These are phyloP conservation scores for Oncorhynchus clarkii DNA, from an alignment of 2,113 vertebrate species.

Conservation along the genomic window DNA sequence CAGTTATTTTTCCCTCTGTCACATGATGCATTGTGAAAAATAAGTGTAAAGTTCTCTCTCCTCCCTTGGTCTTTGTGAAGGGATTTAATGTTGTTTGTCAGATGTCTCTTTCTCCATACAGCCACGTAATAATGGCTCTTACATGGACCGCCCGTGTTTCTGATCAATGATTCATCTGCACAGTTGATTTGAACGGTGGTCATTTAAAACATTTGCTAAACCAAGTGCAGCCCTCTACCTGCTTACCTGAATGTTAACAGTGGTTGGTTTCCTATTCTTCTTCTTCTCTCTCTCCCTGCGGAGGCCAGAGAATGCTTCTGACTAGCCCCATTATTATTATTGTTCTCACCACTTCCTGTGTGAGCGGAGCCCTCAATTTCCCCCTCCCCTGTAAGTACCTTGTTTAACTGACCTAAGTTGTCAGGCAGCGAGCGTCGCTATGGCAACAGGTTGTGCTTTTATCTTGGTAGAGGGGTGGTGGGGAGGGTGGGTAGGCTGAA, in stretches of 20 bases:
- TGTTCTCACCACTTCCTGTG: not conserved
- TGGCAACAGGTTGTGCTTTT: constrained; percentile 7
- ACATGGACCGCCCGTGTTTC: no score
- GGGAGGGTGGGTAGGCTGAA: no score
- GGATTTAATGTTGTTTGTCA: no score
- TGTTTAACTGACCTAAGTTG: constrained; percentile 1
- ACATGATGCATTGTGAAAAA: not conserved
- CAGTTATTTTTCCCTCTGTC: not conserved
- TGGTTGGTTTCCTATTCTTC: not conserved
- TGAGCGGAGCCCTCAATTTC: not conserved
- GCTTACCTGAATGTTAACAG: not conserved
- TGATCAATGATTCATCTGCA: no score
- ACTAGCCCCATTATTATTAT: not conserved
- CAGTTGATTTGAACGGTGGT: no score
- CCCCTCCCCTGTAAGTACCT: not conserved
- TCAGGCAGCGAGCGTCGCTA: constrained; percentile 1
- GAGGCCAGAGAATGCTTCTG: not conserved
- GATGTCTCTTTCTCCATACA: no score
- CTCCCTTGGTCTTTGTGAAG: not conserved
- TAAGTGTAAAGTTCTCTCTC: not conserved
- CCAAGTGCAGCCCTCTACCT: not conserved
- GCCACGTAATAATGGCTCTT: no score
- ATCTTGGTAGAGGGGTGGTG: not conserved
- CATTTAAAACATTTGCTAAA: no score
- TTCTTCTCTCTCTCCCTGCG: not conserved